These are phyloP conservation scores for Tricholaema leucomelas DNA, from an alignment of 2,113 vertebrate genomes.

Conservation along the genomic window DNA sequence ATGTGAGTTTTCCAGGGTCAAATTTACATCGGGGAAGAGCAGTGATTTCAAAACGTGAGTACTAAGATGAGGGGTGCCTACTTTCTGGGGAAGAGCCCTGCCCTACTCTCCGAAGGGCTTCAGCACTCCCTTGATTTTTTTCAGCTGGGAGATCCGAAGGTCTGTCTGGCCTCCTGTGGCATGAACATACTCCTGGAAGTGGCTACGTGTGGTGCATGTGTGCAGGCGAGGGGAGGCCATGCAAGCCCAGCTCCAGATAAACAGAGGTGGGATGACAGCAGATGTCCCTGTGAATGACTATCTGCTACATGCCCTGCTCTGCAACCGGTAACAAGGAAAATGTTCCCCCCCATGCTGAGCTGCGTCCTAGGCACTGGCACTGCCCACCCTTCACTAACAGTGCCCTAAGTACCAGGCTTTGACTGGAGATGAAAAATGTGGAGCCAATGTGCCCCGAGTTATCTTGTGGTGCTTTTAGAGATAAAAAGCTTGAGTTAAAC, in stretches of 20 bases:
- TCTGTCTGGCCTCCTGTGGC: neutral
- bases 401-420: neutral
- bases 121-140: neutral
- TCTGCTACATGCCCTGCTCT: neutral
- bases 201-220: fast-evolving
- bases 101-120: neutral
- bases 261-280: neutral
- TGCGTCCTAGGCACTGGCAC: neutral
- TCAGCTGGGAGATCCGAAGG: fast-evolving
- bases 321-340: neutral
- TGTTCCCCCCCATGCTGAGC: fast-evolving
- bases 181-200: neutral
- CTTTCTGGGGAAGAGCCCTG: neutral
- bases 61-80: neutral
- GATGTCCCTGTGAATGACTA: neutral
- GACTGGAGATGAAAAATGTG: neutral
- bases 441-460: neutral
- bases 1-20: slow-evolving; percentile 12
- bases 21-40: neutral
- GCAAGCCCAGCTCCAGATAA: neutral
- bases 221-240: neutral
- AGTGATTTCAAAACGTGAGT: neutral
- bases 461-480: neutral
- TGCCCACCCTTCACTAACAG: neutral
- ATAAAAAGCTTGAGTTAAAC: neutral